phyloP scores from a whole-genome alignment of 2,113 vertebrate genomes.

The Neolamprologus kungweensis region DNA sequence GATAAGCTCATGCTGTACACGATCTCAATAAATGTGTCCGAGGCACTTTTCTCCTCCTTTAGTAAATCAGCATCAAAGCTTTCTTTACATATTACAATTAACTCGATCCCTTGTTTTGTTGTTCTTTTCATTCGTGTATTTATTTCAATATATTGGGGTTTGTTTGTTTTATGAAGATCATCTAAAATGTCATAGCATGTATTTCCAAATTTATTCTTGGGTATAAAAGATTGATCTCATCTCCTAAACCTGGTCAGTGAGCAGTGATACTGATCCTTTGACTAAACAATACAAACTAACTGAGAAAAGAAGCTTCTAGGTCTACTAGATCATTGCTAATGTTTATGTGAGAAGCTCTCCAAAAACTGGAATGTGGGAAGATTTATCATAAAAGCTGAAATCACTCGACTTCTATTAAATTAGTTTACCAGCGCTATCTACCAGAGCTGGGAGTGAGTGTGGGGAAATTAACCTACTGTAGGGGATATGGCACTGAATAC shows the following conservation, averaged over 20 bases:
- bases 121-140: background rate
- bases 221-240: background rate
- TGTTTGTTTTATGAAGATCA: background rate
- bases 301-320: background rate
- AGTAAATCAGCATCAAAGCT: background rate
- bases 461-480: background rate
- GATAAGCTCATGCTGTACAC: rapidly evolving
- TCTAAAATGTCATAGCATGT: rapidly evolving
- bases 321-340: background rate
- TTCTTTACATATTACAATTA: background rate
- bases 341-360: background rate
- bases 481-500: background rate
- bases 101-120: background rate
- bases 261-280: rapidly evolving
- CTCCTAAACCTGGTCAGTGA: background rate
- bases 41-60: background rate
- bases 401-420: background rate
- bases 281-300: background rate
- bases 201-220: background rate
- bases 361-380: background rate
- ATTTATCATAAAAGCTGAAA: background rate
- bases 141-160: background rate
- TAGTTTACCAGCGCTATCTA: background rate
- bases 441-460: background rate
- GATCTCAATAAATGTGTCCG: background rate